Evolutionary conservation across 2,113 vertebrate genomes (phyloP), one percentile per base, ranked within the genome.

Genomic region (Monopterus albus): DNA sequence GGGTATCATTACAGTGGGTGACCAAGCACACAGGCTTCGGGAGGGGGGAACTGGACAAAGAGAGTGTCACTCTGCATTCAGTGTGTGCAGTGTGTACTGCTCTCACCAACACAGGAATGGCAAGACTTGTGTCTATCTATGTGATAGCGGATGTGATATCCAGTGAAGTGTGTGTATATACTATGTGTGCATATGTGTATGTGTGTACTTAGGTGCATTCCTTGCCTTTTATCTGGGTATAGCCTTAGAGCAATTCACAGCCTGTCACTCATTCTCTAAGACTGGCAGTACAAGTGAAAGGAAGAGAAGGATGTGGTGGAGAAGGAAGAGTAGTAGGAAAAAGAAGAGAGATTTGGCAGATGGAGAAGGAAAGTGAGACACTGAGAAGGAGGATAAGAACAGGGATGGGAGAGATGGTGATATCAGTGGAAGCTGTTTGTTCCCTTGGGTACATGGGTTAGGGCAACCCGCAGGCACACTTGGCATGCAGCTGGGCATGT

Each of bases 401-500:
- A 47, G 47, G 70, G 57, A 84, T 75, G 35, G 75, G 73, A 67
- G 73, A 67, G 78, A 69, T 61, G 63, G 57, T 62, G 78, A 78
- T n/a, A n/a, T n/a, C n/a, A n/a, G n/a, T 46, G 65, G 84, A 83
- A 81, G 68, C 78, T 85, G 81, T 83, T 79, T 65, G 74, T 82
- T 88, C 90, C 86, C 88, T 60, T 68, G 90, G 82, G 87, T 85
- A 71, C 28, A 51, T 43, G 77, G 76, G 82, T 84, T 66, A 80
- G 87, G 87, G 84, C 76, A 86, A 88, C 87, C 91, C 63, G 72
- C 80, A 70, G 89, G 90, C 88, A n/a, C 87, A 88, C 89, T 90
- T 91, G 90, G 83, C 90, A 90, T 87, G 86, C 91, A 92, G 91
- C 91, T 91, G 90, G 90, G 90, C 88, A 88, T 88, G 46, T 82